Percentiles rank a stretch among this genome's conserved stretches.
Conservation (phyloP, 64 coral and sea anemone species). For the Hydrozoanthus tunicans region DNA sequence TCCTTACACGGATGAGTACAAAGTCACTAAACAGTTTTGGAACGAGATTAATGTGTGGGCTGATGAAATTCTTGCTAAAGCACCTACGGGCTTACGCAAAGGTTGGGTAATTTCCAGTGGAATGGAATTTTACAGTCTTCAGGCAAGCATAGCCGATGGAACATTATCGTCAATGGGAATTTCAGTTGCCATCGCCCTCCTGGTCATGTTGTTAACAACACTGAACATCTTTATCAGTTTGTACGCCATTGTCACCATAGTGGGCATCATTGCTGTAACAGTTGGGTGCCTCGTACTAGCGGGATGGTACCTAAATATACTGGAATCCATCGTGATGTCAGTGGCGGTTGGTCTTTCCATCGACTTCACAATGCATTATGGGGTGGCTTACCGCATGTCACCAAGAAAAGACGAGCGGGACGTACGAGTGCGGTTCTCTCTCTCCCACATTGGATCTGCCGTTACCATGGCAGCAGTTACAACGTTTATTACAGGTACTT, state of each 20-base stretch:
- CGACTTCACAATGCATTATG: conserved; percentile 99
- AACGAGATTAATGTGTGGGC: conserved; percentile 68
- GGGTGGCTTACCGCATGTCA: conserved; percentile 85
- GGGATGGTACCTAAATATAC: conserved; percentile 96
- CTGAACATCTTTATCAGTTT: conserved; percentile 93
- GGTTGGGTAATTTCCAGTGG: conserved; percentile 62
- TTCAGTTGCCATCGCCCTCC: conserved; percentile 84
- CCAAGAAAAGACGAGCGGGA: conserved; percentile 70
- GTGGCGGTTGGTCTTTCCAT: conserved; percentile 93
- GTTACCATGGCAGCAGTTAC: conserved; percentile 93
- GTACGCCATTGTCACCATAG: conserved; percentile 93
- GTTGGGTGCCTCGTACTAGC: conserved; percentile 84
- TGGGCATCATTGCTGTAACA: conserved; percentile 83
- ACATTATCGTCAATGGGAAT: conserved; percentile 85
- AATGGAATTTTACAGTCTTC: conserved; percentile 72
- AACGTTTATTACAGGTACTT: conserved; percentile 91
- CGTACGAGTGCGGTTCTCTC: conserved; percentile 74
- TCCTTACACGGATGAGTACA: conserved; percentile 58
- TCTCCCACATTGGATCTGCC: conserved; percentile 94
- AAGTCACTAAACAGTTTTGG: conserved; percentile 73
- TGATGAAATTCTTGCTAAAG: conserved; percentile 35
- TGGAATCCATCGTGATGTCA: conserved; percentile 97
- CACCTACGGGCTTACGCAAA: conserved; percentile 66
- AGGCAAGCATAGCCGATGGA: conserved; percentile 53
- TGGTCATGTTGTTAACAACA: conserved; percentile 86